These are phyloP conservation scores for Antedon bifida DNA, from an alignment of 35 echinoderm and acorn worm species.

Conservation along the genomic window DNA sequence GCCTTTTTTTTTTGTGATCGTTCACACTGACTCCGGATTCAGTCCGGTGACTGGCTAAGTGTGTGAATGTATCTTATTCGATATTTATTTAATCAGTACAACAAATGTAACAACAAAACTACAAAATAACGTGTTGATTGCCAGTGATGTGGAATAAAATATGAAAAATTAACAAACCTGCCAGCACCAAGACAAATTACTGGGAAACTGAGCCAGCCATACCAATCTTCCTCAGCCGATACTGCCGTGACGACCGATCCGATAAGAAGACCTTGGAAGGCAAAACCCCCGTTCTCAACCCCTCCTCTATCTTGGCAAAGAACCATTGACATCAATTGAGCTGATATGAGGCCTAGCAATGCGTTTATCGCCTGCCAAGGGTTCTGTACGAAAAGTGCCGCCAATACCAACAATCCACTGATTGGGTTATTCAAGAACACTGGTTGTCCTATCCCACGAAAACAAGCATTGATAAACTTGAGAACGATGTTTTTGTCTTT, in stretches of 20 bases:
- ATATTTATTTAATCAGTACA: too few species aligned
- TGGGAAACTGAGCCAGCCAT: slow-evolving; percentile 28
- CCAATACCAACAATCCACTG: slow-evolving; percentile 38
- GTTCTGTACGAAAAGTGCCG: slow-evolving; percentile 40
- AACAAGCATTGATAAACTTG: slow-evolving; percentile 29
- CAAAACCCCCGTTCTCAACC: slow-evolving; percentile 26
- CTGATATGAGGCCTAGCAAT: slow-evolving; percentile 21
- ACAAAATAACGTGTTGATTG: too few species aligned
- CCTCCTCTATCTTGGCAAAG: slow-evolving; percentile 19
- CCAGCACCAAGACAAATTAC: slow-evolving; percentile 14
- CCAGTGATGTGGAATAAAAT: too few species aligned
- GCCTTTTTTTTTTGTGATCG: too few species aligned
- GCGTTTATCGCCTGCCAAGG: slow-evolving; percentile 42
- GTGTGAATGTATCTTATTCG: too few species aligned
- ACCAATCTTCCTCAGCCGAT: slow-evolving; percentile 25
- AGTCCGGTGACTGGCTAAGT: too few species aligned
- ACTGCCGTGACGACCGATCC: slow-evolving; percentile 25
- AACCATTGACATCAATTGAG: slow-evolving; percentile 28
- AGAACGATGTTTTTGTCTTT: slow-evolving; percentile 20
- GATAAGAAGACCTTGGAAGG: slow-evolving; percentile 36
- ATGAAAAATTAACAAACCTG: background rate
- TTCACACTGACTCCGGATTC: too few species aligned
- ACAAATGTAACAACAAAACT: too few species aligned
- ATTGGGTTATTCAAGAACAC: slow-evolving; percentile 49
- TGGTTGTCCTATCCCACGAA: slow-evolving; percentile 34